phyloP scores from a whole-genome alignment of 2,797 vertebrate genomes.

The Coccyzus lansbergi region DNA sequence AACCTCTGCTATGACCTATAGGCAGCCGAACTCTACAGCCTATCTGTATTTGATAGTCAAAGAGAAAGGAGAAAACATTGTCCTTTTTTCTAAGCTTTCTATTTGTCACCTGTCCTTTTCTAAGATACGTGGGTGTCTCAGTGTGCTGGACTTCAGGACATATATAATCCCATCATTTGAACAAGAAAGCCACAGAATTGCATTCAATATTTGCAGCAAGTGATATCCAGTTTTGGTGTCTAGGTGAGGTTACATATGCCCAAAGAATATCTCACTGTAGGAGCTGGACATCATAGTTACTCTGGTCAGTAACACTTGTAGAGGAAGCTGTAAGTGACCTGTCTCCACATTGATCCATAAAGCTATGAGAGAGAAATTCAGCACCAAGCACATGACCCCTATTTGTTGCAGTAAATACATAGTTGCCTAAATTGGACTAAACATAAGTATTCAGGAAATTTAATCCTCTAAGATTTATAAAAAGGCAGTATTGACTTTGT shows the following conservation, averaged over 20 bases:
- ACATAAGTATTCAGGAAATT: background rate
- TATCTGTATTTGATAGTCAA: background rate
- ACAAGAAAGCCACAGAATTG: background rate
- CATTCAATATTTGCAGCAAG: background rate
- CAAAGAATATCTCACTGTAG: background rate
- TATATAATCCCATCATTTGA: background rate
- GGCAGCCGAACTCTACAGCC: background rate
- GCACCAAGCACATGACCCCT: background rate
- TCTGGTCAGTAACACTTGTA: background rate
- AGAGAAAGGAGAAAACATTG: background rate
- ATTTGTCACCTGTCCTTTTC: background rate
- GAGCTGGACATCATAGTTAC: background rate
- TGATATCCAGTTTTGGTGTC: background rate
- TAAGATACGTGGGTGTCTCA: background rate
- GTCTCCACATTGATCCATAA: background rate
- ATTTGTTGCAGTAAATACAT: background rate
- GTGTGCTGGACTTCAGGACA: background rate
- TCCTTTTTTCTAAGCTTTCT: background rate
- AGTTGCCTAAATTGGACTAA: background rate
- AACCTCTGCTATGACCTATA: background rate
- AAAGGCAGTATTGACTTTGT: background rate
- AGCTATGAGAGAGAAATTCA: background rate
- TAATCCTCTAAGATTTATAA: background rate
- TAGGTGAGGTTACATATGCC: background rate
- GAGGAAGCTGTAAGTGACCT: background rate